Evolutionary conservation across 2,113 vertebrate species (phyloP).

Genomic region (Halichoeres trimaculatus): DNA sequence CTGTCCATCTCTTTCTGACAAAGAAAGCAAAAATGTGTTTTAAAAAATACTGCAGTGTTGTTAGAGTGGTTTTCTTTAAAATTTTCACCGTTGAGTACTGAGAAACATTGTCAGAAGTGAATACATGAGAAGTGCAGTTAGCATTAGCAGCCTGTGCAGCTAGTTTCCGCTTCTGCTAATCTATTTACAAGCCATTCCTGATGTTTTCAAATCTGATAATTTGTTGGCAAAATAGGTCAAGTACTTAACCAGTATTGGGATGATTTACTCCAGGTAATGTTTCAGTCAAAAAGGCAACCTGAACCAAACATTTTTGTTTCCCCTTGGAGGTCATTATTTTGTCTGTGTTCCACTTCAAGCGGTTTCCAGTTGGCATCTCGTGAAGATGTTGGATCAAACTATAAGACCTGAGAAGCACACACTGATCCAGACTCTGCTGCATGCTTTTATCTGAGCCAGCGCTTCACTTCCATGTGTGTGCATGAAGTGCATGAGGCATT

Average conservation of each 20-base stretch:
- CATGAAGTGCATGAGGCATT: conserved; percentile 66
- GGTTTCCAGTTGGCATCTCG: conserved; percentile 31
- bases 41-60: no score
- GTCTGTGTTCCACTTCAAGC: conserved; percentile 23
- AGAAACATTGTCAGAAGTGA: not conserved
- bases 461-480: conserved; percentile 32
- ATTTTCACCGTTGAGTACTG: not conserved
- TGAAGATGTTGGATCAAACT: conserved; percentile 20
- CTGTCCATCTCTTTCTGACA: no score
- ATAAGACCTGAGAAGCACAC: conserved; percentile 5
- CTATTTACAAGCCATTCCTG: conserved; percentile 2
- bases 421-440: conserved; percentile 41
- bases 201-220: conserved; percentile 17
- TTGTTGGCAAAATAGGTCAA: conserved; percentile 32
- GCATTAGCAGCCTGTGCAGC: not conserved
- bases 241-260: conserved; percentile 14
- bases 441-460: conserved; percentile 43
- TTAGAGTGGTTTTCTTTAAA: no score
- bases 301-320: conserved; percentile 17
- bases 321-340: conserved; percentile 8
- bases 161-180: not conserved
- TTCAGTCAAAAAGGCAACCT: conserved; percentile 4
- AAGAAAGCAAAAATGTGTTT: no score
- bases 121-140: not conserved
- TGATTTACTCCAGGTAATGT: conserved; percentile 13